Conservation (phyloP, 2,113 vertebrate genomes). For the Psilopogon haemacephalus region DNA sequence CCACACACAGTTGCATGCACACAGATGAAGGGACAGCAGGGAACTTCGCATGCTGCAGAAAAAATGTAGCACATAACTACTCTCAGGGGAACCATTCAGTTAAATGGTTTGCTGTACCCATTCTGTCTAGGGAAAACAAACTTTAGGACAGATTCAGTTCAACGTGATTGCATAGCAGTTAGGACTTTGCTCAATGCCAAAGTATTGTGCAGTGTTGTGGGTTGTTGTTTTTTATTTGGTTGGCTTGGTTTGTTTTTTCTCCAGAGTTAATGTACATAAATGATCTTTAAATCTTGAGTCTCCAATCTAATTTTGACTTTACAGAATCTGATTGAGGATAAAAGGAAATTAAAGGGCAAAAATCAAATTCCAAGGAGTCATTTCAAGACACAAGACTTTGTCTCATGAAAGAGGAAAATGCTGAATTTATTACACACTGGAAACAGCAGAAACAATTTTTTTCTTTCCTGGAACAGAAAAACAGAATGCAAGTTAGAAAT, state of each 20-base stretch:
- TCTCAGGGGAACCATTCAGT: background rate
- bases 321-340: background rate
- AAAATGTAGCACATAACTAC: background rate
- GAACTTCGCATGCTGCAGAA: background rate
- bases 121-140: constrained; percentile 16
- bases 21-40: background rate
- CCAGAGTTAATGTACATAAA: background rate
- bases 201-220: background rate
- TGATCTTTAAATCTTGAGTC: background rate
- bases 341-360: background rate
- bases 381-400: background rate
- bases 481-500: background rate
- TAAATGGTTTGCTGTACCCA: background rate
- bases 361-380: background rate
- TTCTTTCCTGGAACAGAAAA: background rate
- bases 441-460: background rate
- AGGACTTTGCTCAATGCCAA: background rate
- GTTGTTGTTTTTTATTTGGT: too few relatives aligned
- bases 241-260: background rate
- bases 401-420: background rate
- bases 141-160: background rate
- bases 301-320: background rate
- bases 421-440: background rate
- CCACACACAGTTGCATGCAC: background rate
- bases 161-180: background rate